Evolutionary conservation across 2,888 invertebrate species (phyloP).

Genomic region (Hyles lineata): DNA sequence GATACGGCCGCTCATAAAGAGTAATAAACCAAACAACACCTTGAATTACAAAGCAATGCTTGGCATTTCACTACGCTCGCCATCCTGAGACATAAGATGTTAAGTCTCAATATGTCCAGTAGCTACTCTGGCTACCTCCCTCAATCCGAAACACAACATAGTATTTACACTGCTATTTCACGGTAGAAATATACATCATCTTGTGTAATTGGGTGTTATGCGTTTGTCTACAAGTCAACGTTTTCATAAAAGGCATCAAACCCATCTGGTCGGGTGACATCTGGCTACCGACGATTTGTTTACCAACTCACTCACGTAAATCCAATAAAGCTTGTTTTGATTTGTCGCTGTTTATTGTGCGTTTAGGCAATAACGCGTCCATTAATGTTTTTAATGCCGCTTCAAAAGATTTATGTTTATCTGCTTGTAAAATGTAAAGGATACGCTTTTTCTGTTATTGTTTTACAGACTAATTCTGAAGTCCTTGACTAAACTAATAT

Average conservation of each 20-base stretch:
- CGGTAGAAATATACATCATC: too few relatives aligned
- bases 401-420: conserved; percentile 19
- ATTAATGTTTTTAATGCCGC: conserved; percentile 25
- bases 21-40: too few relatives aligned
- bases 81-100: too few relatives aligned
- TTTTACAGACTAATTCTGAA: not conserved
- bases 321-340: conserved; percentile 27
- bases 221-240: conserved; percentile 5
- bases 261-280: conserved; percentile 27
- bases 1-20: too few relatives aligned
- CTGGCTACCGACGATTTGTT: conserved; percentile 32
- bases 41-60: too few relatives aligned
- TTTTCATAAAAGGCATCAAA: conserved; percentile 17
- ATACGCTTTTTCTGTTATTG: not conserved
- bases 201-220: not conserved
- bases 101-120: too few relatives aligned
- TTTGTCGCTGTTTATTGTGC: conserved; percentile 20
- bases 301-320: conserved; percentile 30
- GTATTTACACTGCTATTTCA: too few relatives aligned
- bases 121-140: too few relatives aligned
- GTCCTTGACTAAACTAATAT: too few relatives aligned
- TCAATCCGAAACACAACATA: too few relatives aligned
- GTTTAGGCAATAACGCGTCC: conserved; percentile 13
- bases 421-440: not conserved
- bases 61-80: too few relatives aligned